Evolutionary conservation across 1,140 invertebrate species (phyloP), one percentile per base, ranked within the genome.

Genomic region (Meteorus sp.): DNA sequence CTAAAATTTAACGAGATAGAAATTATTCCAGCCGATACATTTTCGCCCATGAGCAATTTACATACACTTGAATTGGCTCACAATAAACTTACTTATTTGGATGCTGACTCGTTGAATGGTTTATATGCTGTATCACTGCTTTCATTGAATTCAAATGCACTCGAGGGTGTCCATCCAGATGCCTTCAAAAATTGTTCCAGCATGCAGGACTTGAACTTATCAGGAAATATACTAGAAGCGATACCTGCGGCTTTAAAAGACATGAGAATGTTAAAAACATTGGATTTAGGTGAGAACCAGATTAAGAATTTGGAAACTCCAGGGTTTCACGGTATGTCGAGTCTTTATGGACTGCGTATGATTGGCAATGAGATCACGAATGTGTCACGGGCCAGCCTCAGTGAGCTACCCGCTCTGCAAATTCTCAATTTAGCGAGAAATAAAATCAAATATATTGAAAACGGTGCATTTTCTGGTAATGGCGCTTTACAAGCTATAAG

Each of bases 401-500:
- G 82, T 64, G 85, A 88, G 62, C 70, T 93, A 53, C 85, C 89
- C 0, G 85, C 85, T 5, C 70, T 94, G 15, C 89, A 90, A 74
- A 89, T 93, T 25, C 79, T 94, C 11, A 93, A 92, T 81, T 77
- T 94, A 58, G 89, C 91, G 20, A 85, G 88, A 72, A 94, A 94
- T 81, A 85, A 85, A 74, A 90, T 94, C 64, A 84, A 86, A 52
- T 78, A 78, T 53, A 86, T 94, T 11, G 89, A 92, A 64, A 84
- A 85, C 3, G 88, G 86, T 15, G 86, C 89, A 51, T 92, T 94
- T 77, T 83, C 87, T 61, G 83, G 80, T 59, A 91, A 91, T 72
- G 81, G 76, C 1, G 86, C 88, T 70, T 82, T 94, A 45, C 89
- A 92, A 77, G 91, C 90, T 19, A 85, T 94, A 39, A 83, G 91